Percentiles rank a stretch among this genome's conserved stretches.
These are phyloP conservation scores for Schrankia costaestrigalis DNA, from an alignment of 2,888 invertebrate genomes.

Conservation along the genomic window DNA sequence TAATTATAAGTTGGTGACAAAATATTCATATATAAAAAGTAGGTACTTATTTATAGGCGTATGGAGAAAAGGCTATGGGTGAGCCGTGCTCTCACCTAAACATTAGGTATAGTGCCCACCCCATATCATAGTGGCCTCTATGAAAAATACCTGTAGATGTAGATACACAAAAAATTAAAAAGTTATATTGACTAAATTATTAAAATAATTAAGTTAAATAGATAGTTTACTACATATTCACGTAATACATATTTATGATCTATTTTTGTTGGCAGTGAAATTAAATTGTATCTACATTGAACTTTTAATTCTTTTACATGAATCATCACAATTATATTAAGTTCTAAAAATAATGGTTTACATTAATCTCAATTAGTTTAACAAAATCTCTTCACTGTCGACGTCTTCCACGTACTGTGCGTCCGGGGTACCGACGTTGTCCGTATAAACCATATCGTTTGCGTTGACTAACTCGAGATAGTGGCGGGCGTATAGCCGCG, in stretches of 20 bases:
- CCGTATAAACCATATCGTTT: neutral
- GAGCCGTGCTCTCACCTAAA: too few relatives aligned
- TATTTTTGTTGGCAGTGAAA: conserved; percentile 25
- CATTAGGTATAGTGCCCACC: too few relatives aligned
- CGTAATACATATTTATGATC: conserved; percentile 9
- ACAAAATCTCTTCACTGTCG: conserved; percentile 28
- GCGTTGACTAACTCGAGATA: too few relatives aligned
- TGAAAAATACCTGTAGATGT: too few relatives aligned
- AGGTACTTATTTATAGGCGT: too few relatives aligned
- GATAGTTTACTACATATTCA: conserved; percentile 16
- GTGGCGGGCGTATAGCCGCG: conserved; percentile 31
- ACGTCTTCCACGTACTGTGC: conserved; percentile 47
- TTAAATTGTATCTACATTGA: conserved; percentile 14
- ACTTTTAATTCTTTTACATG: conserved; percentile 12
- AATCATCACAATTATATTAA: conserved; percentile 28
- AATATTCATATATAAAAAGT: too few relatives aligned
- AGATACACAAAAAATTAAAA: conserved; percentile 1
- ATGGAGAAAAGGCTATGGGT: too few relatives aligned
- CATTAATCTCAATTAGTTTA: conserved; percentile 18
- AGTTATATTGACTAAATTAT: conserved; percentile 13
- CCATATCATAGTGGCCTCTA: too few relatives aligned
- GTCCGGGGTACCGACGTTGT: conserved; percentile 13
- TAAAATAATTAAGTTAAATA: conserved; percentile 15
- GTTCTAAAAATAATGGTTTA: conserved; percentile 20
- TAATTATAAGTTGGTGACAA: too few relatives aligned